These are phyloP conservation scores for Passer domesticus DNA, from an alignment of 2,113 vertebrate species.

Conservation along the genomic window DNA sequence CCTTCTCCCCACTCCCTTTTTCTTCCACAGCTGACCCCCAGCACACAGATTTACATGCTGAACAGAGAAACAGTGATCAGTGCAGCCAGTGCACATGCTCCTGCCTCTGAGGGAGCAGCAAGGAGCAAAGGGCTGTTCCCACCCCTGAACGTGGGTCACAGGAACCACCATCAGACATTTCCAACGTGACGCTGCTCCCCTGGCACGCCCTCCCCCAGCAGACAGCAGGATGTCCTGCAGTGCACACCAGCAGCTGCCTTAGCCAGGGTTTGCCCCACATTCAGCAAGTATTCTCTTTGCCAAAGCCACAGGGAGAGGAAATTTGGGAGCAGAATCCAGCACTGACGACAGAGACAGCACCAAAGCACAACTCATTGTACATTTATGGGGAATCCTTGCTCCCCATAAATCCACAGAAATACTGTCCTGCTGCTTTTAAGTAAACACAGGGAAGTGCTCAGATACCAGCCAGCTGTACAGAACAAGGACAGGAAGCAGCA, in stretches of 20 bases:
- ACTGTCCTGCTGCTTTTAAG: neutral
- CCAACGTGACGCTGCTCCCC: neutral
- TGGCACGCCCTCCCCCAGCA: neutral
- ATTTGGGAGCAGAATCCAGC: neutral
- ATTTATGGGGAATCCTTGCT: neutral
- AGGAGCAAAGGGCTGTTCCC: neutral
- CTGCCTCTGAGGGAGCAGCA: neutral
- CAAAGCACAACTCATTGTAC: neutral
- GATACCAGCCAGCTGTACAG: neutral
- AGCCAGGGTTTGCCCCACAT: neutral
- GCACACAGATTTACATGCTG: neutral
- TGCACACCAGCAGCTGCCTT: neutral
- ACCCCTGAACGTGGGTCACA: neutral
- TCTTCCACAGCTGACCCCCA: neutral
- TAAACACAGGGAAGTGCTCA: neutral
- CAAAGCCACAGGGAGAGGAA: neutral
- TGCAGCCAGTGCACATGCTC: neutral
- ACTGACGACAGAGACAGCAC: neutral
- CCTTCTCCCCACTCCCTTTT: neutral
- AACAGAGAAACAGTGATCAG: neutral
- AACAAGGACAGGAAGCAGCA: neutral
- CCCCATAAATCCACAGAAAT: neutral
- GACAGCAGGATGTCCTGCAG: neutral
- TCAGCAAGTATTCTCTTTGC: neutral
- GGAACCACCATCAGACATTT: neutral